Evolutionary conservation across 2,797 vertebrate genomes (phyloP).

Genomic region (Artibeus lituratus): DNA sequence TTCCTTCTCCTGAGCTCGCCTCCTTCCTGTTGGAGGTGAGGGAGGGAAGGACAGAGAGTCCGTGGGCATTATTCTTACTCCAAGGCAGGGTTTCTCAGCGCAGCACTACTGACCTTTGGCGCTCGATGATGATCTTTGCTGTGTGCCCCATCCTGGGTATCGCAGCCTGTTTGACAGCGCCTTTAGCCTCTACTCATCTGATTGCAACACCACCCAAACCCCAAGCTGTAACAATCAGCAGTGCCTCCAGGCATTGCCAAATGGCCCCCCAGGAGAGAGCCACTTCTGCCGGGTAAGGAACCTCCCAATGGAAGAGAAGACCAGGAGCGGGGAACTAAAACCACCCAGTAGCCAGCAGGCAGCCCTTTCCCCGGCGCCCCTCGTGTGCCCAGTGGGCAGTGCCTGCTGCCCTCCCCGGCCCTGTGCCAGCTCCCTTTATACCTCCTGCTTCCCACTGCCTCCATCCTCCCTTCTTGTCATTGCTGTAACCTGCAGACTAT

Average conservation of each 20-base stretch:
- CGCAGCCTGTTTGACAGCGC: too few relatives aligned
- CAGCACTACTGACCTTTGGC: accelerated
- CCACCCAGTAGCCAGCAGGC: accelerated
- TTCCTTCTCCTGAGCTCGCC: not conserved
- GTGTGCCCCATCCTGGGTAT: not conserved
- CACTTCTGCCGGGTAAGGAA: not conserved
- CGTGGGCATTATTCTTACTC: accelerated
- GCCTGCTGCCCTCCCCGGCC: accelerated
- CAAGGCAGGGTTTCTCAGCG: accelerated
- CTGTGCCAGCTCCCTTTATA: accelerated
- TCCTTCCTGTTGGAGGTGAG: too few relatives aligned
- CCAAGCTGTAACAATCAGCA: accelerated
- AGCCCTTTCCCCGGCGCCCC: too few relatives aligned
- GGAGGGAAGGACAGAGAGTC: not conserved
- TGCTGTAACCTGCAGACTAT: accelerated
- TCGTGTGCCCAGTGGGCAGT: too few relatives aligned
- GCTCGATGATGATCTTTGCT: accelerated
- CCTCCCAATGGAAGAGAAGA: not conserved
- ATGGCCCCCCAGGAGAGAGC: not conserved
- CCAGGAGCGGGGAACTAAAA: not conserved
- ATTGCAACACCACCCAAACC: accelerated
- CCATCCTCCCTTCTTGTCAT: too few relatives aligned
- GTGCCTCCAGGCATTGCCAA: not conserved
- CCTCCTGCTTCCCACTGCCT: too few relatives aligned
- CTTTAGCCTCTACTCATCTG: not conserved